phyloP scores from a whole-genome alignment of 2,888 invertebrate species.

The Cordylochernes scorpioides region DNA sequence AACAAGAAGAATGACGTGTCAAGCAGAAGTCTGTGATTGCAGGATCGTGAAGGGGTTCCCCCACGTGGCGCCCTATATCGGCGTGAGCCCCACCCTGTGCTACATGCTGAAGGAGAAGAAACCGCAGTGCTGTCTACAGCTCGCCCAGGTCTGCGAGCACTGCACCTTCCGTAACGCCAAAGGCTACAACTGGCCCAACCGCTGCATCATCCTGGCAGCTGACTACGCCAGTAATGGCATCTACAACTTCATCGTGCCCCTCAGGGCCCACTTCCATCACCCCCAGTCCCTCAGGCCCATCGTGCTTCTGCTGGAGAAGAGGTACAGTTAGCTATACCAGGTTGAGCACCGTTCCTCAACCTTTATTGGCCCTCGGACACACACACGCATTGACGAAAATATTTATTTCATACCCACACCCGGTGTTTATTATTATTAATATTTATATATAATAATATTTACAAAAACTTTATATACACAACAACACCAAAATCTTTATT shows the following conservation, averaged over 20 bases:
- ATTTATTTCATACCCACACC: too few relatives aligned
- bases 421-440: too few relatives aligned
- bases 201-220: slow-evolving; percentile 83
- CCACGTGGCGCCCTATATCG: slow-evolving; percentile 88
- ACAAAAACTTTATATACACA: too few relatives aligned
- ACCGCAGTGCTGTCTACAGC: slow-evolving; percentile 74
- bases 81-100: slow-evolving; percentile 89
- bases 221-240: slow-evolving; percentile 92
- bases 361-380: too few relatives aligned
- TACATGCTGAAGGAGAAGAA: slow-evolving; percentile 86
- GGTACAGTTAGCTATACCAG: slow-evolving; percentile 19
- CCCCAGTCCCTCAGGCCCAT: slow-evolving; percentile 83
- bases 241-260: slow-evolving; percentile 89
- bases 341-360: too few relatives aligned
- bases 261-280: slow-evolving; percentile 65
- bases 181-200: slow-evolving; percentile 81
- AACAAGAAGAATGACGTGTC: too few relatives aligned
- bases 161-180: slow-evolving; percentile 72
- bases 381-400: too few relatives aligned
- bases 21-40: too few relatives aligned
- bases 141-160: slow-evolving; percentile 81
- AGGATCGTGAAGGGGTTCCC: slow-evolving; percentile 88
- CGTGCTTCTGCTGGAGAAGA: slow-evolving; percentile 62
- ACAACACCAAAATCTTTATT: too few relatives aligned
- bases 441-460: too few relatives aligned